Percentiles rank a stretch among this genome's conserved stretches.
These are phyloP conservation scores for Zingel zingel DNA, from an alignment of 2,113 vertebrate species.

Conservation along the genomic window DNA sequence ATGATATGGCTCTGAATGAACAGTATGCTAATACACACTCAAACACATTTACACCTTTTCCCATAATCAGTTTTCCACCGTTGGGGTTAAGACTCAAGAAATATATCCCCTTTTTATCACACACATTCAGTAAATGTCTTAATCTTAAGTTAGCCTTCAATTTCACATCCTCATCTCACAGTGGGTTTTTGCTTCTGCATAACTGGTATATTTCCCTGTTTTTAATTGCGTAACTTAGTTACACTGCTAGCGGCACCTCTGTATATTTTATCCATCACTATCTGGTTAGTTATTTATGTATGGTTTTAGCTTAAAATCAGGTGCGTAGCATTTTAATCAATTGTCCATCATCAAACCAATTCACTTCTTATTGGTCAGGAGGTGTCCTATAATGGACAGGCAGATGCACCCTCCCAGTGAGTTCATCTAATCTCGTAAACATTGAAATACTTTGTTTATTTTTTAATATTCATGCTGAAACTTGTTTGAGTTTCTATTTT, in stretches of 20 bases:
- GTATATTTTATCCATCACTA: slow-evolving; percentile 52
- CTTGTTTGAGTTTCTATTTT: slow-evolving; percentile 77
- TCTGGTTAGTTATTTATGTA: slow-evolving; percentile 52
- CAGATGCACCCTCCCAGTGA: slow-evolving; percentile 43
- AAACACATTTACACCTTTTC: slow-evolving; percentile 30
- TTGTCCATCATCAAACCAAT: slow-evolving; percentile 39
- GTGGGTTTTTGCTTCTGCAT: slow-evolving; percentile 59
- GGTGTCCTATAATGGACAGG: slow-evolving; percentile 45
- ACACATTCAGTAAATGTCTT: slow-evolving; percentile 66
- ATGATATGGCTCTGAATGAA: slow-evolving; percentile 51
- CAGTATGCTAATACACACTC: slow-evolving; percentile 36
- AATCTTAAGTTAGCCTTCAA: slow-evolving; percentile 56
- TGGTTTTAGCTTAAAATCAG: slow-evolving; percentile 71
- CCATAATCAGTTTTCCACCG: slow-evolving; percentile 50
- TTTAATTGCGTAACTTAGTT: slow-evolving; percentile 58
- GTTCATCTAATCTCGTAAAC: slow-evolving; percentile 54
- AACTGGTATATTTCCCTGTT: slow-evolving; percentile 56
- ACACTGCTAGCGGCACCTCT: slow-evolving; percentile 56
- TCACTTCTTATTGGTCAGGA: slow-evolving; percentile 39
- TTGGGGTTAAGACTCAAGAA: slow-evolving; percentile 43
- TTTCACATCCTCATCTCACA: slow-evolving; percentile 63
- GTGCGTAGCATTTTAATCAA: slow-evolving; percentile 72
- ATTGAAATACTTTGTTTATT: slow-evolving; percentile 67
- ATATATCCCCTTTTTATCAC: slow-evolving; percentile 33
- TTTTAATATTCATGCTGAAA: slow-evolving; percentile 75